These are phyloP conservation scores for Lordiphosa andalusiaca DNA, from an alignment of 2,888 invertebrate species.

Conservation along the genomic window DNA sequence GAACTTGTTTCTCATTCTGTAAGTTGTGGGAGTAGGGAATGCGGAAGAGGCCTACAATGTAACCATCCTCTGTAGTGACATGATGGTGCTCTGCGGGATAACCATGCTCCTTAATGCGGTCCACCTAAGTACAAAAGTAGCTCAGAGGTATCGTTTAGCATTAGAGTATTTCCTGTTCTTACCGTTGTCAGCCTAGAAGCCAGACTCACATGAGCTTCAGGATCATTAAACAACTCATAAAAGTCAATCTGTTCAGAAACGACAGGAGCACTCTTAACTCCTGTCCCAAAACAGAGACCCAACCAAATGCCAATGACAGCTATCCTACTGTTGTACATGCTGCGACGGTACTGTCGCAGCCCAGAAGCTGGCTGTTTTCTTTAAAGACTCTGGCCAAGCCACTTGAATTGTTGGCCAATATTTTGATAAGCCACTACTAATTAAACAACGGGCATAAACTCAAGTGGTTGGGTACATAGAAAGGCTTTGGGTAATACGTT, in stretches of 20 bases:
- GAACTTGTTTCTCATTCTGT: constrained; percentile 67
- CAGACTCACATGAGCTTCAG: constrained; percentile 6
- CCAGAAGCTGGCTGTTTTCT: background rate
- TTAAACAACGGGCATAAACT: constrained; percentile 6
- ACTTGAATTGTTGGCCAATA: constrained; percentile 2
- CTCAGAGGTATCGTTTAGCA: too few species aligned
- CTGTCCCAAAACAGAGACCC: constrained; percentile 1
- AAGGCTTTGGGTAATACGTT: too few species aligned
- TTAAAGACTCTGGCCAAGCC: background rate
- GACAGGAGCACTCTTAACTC: constrained; percentile 2
- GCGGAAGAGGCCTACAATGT: constrained; percentile 86
- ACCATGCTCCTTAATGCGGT: constrained; percentile 72
- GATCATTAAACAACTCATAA: constrained; percentile 16
- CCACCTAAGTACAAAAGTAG: background rate
- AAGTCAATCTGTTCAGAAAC: constrained; percentile 6
- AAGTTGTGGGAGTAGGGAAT: constrained; percentile 80
- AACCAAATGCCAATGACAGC: background rate
- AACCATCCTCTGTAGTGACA: constrained; percentile 87
- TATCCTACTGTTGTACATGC: constrained; percentile 1
- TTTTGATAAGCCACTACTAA: constrained; percentile 3
- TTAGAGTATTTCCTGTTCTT: background rate
- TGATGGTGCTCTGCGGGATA: constrained; percentile 84
- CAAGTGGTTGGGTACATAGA: background rate
- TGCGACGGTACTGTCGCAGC: background rate
- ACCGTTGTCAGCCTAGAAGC: constrained; percentile 14